Evolutionary conservation across 92 coral and sea anemone species (phyloP).

Genomic region (Phenganax subtilis): DNA sequence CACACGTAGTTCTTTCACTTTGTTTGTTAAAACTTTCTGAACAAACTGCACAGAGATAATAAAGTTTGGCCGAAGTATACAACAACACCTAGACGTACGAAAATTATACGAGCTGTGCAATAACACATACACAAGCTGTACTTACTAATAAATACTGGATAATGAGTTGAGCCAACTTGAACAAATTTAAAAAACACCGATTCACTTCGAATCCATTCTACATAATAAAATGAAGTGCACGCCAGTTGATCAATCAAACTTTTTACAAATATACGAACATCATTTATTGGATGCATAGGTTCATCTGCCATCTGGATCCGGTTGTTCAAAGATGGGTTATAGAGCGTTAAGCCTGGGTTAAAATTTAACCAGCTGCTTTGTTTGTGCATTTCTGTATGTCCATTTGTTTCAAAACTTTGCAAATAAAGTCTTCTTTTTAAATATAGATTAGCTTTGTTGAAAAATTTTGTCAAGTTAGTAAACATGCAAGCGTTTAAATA

Average conservation of each 20-base stretch:
- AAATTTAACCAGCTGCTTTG: too few relatives aligned
- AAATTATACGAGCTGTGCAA: neutral
- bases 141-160: slow-evolving; percentile 32
- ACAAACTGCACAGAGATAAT: slow-evolving; percentile 5
- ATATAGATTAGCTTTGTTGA: too few relatives aligned
- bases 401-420: too few relatives aligned
- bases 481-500: too few relatives aligned
- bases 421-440: too few relatives aligned
- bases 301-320: neutral
- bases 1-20: slow-evolving; percentile 7
- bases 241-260: neutral
- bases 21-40: slow-evolving; percentile 19
- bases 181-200: slow-evolving; percentile 24
- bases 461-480: too few relatives aligned
- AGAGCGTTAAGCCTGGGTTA: too few relatives aligned
- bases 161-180: slow-evolving; percentile 30
- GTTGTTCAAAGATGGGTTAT: too few relatives aligned
- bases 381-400: too few relatives aligned
- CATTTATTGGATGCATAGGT: neutral
- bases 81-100: too few relatives aligned
- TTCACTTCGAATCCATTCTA: slow-evolving; percentile 15
- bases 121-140: neutral
- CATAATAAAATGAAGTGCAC: neutral
- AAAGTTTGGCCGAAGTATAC: neutral
- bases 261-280: neutral